A percentile compares a stretch with the other conserved stretches of the same genome.
Evolutionary conservation across 2,797 vertebrate species (phyloP).

Genomic region (Cirrhinus molitorella): DNA sequence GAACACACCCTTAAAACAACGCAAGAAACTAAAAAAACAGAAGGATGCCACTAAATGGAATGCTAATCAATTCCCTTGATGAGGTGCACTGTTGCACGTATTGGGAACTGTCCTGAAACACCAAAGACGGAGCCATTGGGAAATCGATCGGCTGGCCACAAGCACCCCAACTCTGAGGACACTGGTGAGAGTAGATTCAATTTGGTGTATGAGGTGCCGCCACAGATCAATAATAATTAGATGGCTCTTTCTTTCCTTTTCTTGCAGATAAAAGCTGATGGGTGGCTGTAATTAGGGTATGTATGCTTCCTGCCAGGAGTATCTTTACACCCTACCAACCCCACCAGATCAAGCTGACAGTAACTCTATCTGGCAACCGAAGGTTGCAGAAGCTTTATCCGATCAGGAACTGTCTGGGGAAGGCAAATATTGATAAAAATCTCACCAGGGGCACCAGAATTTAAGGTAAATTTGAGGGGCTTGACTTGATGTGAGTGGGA

Average conservation of each 20-base stretch:
- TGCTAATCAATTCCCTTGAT: background rate
- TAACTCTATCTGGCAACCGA: conserved; percentile 33
- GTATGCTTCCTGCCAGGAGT: conserved; percentile 18
- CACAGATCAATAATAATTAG: conserved; percentile 58
- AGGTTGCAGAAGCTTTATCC: conserved; percentile 1
- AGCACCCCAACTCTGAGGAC: conserved; percentile 39
- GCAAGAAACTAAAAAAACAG: too few relatives aligned
- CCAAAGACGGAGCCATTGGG: background rate
- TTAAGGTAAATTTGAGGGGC: background rate
- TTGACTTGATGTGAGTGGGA: background rate
- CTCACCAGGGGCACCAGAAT: background rate
- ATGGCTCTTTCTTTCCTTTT: conserved; percentile 35
- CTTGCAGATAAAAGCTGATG: conserved; percentile 30
- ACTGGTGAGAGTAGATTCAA: conserved; percentile 30
- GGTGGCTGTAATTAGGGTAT: background rate
- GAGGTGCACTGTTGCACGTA: background rate
- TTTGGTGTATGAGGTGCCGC: conserved; percentile 50
- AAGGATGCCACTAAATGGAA: too few relatives aligned
- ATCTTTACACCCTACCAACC: conserved; percentile 13
- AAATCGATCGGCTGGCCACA: too few relatives aligned
- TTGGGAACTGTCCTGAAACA: background rate
- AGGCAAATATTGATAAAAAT: conserved; percentile 27
- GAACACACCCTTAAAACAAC: too few relatives aligned
- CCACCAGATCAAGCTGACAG: background rate
- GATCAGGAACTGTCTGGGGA: background rate